Conservation (phyloP, 1,140 invertebrate species). For the Sogatella furcifera region DNA sequence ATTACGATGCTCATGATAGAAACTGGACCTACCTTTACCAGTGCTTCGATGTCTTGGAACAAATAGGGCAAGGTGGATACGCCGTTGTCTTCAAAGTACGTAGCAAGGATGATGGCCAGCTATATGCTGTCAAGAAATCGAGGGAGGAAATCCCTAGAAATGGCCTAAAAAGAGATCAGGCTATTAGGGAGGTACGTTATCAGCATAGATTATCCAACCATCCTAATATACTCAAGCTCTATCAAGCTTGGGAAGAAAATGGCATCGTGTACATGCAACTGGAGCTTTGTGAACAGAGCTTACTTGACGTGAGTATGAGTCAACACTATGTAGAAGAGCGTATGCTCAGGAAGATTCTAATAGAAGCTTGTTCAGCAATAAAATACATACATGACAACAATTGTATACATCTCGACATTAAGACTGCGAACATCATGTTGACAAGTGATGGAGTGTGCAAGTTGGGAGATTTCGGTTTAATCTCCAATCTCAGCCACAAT, state of each 20-base stretch:
- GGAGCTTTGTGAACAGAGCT: slow-evolving; percentile 49
- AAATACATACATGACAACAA: slow-evolving; percentile 53
- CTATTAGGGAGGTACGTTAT: slow-evolving; percentile 56
- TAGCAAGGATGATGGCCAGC: slow-evolving; percentile 48
- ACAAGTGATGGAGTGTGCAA: slow-evolving; percentile 50
- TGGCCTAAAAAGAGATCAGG: slow-evolving; percentile 44
- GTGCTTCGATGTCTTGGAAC: slow-evolving; percentile 47
- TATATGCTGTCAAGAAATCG: slow-evolving; percentile 59
- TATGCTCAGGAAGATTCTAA: slow-evolving; percentile 32
- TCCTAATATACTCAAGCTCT: slow-evolving; percentile 53
- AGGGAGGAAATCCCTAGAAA: slow-evolving; percentile 44
- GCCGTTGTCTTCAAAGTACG: slow-evolving; percentile 58
- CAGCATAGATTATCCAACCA: slow-evolving; percentile 55
- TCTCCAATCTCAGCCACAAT: slow-evolving; percentile 42
- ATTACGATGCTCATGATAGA: no score
- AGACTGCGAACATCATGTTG: slow-evolving; percentile 65
- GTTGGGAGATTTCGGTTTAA: slow-evolving; percentile 61
- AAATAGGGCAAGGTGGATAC: slow-evolving; percentile 61
- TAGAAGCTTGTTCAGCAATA: slow-evolving; percentile 40
- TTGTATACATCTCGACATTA: slow-evolving; percentile 64
- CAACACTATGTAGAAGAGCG: slow-evolving; percentile 35
- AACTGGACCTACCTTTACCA: slow-evolving; percentile 39
- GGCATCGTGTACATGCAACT: slow-evolving; percentile 58
- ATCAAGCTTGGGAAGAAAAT: slow-evolving; percentile 63
- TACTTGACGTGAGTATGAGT: slow-evolving; percentile 34